Conservation (phyloP, 2,797 vertebrate species). For the Ptychadena robeensis region DNA sequence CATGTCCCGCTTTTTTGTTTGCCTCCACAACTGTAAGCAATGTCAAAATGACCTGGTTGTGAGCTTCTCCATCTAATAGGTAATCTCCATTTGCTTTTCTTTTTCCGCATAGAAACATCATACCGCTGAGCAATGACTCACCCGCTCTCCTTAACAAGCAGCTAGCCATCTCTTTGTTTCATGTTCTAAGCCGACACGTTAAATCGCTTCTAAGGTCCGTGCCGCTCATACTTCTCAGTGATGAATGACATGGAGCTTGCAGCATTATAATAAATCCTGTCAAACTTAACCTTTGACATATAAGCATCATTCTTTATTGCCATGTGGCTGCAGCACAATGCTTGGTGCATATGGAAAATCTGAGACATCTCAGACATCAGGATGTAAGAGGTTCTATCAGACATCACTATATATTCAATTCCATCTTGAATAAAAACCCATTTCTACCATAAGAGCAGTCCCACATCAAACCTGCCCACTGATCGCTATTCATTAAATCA, state of each 20-base stretch:
- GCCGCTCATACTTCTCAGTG: neutral
- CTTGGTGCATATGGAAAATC: neutral
- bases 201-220: slow-evolving; percentile 1
- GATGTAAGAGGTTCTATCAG: neutral
- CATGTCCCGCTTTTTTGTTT: neutral
- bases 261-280: neutral
- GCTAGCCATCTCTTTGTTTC: neutral
- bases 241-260: neutral
- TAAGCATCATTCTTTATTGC: neutral
- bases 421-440: neutral
- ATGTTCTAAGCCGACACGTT: neutral
- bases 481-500: too few species aligned
- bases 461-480: neutral
- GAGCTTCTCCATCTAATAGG: slow-evolving; percentile 11
- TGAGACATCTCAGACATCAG: neutral
- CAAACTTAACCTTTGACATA: slow-evolving; percentile 4
- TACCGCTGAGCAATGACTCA: neutral
- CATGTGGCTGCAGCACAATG: neutral
- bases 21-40: slow-evolving; percentile 8
- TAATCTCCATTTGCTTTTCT: neutral
- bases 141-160: neutral
- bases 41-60: slow-evolving; percentile 18
- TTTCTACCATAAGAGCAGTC: neutral
- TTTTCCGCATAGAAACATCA: slow-evolving; percentile 8
- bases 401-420: neutral